Conservation (phyloP, 2,888 invertebrate species). For the Seladonia tumulorum region DNA sequence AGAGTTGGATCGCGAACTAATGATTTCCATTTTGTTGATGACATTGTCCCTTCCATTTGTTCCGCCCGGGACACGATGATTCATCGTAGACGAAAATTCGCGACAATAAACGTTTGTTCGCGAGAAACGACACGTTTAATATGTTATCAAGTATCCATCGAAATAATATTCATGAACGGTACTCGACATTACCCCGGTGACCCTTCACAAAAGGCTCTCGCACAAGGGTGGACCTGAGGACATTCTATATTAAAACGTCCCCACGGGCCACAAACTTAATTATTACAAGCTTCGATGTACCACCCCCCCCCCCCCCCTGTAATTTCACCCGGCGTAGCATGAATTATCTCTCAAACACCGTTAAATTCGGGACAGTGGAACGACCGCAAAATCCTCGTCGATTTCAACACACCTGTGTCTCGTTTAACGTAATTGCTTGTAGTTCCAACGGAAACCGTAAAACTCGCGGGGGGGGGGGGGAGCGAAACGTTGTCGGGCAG, state of each 20-base stretch:
- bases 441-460: neutral
- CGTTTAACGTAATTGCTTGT: slow-evolving; percentile 16
- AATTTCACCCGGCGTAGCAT: slow-evolving; percentile 21
- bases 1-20: neutral
- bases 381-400: neutral
- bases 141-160: neutral
- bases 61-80: neutral
- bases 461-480: neutral
- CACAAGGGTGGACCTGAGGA: neutral
- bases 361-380: slow-evolving; percentile 28
- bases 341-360: slow-evolving; percentile 28
- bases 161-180: neutral
- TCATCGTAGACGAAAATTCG: neutral
- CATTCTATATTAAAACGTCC: slow-evolving; percentile 29
- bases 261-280: slow-evolving; percentile 30
- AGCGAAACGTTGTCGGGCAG: neutral
- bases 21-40: neutral
- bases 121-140: neutral
- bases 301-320: too few relatives aligned
- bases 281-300: slow-evolving; percentile 24
- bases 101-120: neutral
- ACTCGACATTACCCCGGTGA: neutral
- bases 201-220: neutral
- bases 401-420: neutral
- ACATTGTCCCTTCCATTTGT: neutral